Base-by-base conservation (phyloP, 1,140 invertebrate species). In the Drosophila prosaltans region DNA sequence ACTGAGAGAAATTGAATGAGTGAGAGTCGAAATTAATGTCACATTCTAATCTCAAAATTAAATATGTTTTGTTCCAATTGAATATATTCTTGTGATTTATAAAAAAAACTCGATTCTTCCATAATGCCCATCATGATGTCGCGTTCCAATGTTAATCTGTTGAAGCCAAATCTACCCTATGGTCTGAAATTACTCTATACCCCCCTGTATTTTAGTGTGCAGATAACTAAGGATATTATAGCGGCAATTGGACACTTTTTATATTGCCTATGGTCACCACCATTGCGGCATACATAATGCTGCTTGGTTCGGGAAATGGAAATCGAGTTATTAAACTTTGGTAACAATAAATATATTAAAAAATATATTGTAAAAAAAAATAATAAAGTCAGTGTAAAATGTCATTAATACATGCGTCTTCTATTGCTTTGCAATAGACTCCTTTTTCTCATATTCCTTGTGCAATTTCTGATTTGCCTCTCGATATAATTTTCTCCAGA, bases 221-320 rank as follows among this genome's bases (percentile, higher is more conserved):
- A 51, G 11, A n/a, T 65, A 2, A 76, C 74, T 2, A 21, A 60
- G 1, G 40, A 32, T 32, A 2, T 77, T 2, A 43, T 77, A 0
- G 45, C 74, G 8, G 7, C 39, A 1, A 61, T 70, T 45, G 59
- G 54, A 9, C 36, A 8, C 9, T 48, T 77, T 6, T 16, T 77
- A 7, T 59, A 57, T 30, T 51, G 73, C 57, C 41, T 77, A 3
- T 39, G 74, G 73, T 39, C 45, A 28, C 74, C 73, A 11, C 61
- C 74, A 6, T 57, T 77, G n/a, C 51, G 65, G 6, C 62, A 48
- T 26, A 36, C 43, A 10, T 64, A 76, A 73, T 16, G 54, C 16
- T 16, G 10, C 10, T 16, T 28, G n/a, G 48, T 3, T 10, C 16
- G 16, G 16, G 16, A 30, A 30, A 30, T 30, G 28, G 30, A 28